Evolutionary conservation across 2,888 invertebrate species (phyloP).

Genomic region (Phyllotreta striolata): DNA sequence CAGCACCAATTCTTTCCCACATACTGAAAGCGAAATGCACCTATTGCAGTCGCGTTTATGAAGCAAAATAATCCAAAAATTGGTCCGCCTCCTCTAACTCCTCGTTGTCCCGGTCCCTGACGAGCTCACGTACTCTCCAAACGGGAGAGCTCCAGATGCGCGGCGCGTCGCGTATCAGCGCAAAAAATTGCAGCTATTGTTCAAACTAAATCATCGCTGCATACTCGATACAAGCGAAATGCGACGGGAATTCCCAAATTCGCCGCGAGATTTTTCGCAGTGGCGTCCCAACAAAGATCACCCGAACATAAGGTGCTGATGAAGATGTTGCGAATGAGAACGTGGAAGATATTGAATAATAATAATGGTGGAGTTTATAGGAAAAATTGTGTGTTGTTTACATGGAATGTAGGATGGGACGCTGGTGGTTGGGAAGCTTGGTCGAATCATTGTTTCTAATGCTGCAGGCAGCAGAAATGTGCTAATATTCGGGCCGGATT

Average conservation of each 20-base stretch:
- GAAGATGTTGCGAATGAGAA: background rate
- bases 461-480: slow-evolving; percentile 40
- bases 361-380: too few relatives aligned
- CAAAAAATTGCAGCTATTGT: slow-evolving; percentile 45
- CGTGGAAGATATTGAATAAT: too few relatives aligned
- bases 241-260: slow-evolving; percentile 36
- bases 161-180: slow-evolving; percentile 20
- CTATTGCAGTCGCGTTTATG: background rate
- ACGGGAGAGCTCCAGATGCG: slow-evolving; percentile 16
- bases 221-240: slow-evolving; percentile 40
- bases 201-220: slow-evolving; percentile 41
- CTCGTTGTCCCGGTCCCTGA: slow-evolving; percentile 14
- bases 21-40: too few relatives aligned
- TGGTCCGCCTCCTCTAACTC: background rate
- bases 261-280: slow-evolving; percentile 20
- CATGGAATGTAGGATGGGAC: too few relatives aligned
- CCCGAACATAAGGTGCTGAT: background rate
- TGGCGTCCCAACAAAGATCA: slow-evolving; percentile 5
- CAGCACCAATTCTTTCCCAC: too few relatives aligned
- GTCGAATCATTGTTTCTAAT: slow-evolving; percentile 41
- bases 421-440: too few relatives aligned
- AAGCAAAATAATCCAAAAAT: slow-evolving; percentile 20
- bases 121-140: slow-evolving; percentile 8
- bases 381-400: too few relatives aligned
- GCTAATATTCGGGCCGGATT: slow-evolving; percentile 42